Percentiles rank a stretch among this genome's conserved stretches.
Conservation (phyloP, 2,797 vertebrate genomes). For the Octomys mimax region DNA sequence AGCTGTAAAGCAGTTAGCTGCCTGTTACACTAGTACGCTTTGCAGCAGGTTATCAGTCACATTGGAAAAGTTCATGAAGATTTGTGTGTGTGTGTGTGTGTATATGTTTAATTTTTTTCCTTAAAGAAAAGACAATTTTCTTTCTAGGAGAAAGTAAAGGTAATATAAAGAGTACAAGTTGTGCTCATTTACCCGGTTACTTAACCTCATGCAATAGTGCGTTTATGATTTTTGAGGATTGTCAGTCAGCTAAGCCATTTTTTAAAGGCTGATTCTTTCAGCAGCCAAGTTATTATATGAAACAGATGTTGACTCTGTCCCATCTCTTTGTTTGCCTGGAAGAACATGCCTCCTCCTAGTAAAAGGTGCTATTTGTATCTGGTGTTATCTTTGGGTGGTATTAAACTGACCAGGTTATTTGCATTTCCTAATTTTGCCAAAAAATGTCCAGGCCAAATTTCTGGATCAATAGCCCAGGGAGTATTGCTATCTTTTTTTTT, state of each 20-base stretch:
- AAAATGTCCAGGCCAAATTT: conserved; percentile 25
- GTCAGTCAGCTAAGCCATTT: conserved; percentile 66
- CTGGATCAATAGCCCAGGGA: conserved; percentile 8
- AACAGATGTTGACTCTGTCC: conserved; percentile 81
- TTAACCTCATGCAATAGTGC: conserved; percentile 44
- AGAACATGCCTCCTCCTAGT: conserved; percentile 50
- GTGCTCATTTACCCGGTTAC: background rate
- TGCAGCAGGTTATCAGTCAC: conserved; percentile 49
- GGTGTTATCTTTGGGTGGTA: conserved; percentile 59
- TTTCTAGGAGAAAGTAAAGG: conserved; percentile 10
- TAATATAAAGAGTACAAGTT: background rate
- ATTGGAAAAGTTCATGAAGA: background rate
- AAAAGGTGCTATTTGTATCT: conserved; percentile 72
- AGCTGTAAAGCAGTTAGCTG: background rate
- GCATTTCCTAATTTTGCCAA: conserved; percentile 71
- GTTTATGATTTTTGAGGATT: conserved; percentile 66
- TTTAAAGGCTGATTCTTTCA: conserved; percentile 74
- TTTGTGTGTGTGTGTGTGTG: conserved; percentile 57
- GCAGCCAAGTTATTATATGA: conserved; percentile 81
- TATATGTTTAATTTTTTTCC: background rate
- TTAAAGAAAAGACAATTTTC: conserved; percentile 15
- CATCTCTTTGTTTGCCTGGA: conserved; percentile 77
- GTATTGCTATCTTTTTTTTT: conserved; percentile 15
- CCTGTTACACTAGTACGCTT: background rate
- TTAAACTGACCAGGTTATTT: conserved; percentile 64